Base-by-base conservation (phyloP, 1,140 invertebrate genomes). In the Drosophila ananassae region DNA sequence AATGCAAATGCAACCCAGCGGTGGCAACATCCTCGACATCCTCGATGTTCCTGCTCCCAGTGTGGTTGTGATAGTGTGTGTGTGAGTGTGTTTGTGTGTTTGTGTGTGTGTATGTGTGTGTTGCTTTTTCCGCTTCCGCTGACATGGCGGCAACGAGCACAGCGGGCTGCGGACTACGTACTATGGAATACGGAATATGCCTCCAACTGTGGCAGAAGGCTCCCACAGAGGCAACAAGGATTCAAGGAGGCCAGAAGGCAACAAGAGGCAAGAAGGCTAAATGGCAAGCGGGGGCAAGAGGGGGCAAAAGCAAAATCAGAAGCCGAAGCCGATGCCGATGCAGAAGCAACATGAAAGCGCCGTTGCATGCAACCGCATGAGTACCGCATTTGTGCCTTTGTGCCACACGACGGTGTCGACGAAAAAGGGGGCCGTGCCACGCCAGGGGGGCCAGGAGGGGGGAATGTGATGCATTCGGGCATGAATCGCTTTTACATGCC, bases 41-140 rank as follows among this genome's bases (percentile, higher is more conserved):
- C n/a, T n/a, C n/a, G 47, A 72, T 78, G 69, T 85, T 74, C 73
- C 57, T 77, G 28, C 46, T 66, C 55, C n/a, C n/a, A n/a, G n/a
- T n/a, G n/a, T n/a, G n/a, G n/a, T n/a, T n/a, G n/a, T n/a, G n/a
- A 75, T 60, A 59, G 59, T 64, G 57, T 53, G 34, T 56, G n/a
- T 48, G 56, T 59, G 39, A 53, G 21, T 57, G 30, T 34, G 12
- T 52, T 41, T 60, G n/a, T 44, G 22, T 47, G 17, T 76, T 51
- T 47, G 32, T 62, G 44, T 34, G 58, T 63, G 63, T 56, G 28
- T 74, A 50, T 53, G 57, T 81, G 84, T 89, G 75, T 75, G 81
- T 85, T 77, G 78, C 79, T 77, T 87, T 73, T 90, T 90, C 85
- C 85, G 78, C 80, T 90, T 89, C 85, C 85, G 85, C 69, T 89